Percentiles rank a stretch among this genome's conserved stretches.
phyloP scores from a whole-genome alignment of 2,113 vertebrate species.

The Chaetops frenatus region DNA sequence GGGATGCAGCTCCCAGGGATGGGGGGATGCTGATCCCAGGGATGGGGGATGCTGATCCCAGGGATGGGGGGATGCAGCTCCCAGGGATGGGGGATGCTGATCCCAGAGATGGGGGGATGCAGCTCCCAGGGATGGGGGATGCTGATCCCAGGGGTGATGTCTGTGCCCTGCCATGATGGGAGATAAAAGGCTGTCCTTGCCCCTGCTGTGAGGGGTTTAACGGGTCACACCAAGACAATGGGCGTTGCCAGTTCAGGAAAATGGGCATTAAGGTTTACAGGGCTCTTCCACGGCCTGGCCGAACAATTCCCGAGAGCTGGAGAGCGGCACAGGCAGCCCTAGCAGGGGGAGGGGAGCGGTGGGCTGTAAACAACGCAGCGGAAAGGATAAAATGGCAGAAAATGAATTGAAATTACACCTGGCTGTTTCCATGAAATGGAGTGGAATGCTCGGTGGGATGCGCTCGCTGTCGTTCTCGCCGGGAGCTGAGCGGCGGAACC shows the following conservation, averaged over 20 bases:
- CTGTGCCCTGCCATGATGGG: neutral
- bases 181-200: neutral
- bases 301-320: neutral
- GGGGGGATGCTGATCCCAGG: neutral
- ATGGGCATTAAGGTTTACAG: neutral
- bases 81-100: no score
- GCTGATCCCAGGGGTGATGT: neutral
- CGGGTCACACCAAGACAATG: accelerated
- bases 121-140: neutral
- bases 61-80: neutral
- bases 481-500: neutral
- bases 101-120: no score
- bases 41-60: neutral
- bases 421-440: neutral
- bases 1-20: neutral
- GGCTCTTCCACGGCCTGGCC: neutral
- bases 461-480: neutral
- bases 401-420: neutral
- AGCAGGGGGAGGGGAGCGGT: neutral
- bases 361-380: neutral
- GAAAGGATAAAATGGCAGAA: neutral
- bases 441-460: neutral
- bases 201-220: neutral
- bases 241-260: neutral
- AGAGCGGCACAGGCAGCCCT: neutral